Evolutionary conservation across 2,888 invertebrate species (phyloP), one percentile per base, ranked within the genome.

Genomic region (Polydrusus cervinus): DNA sequence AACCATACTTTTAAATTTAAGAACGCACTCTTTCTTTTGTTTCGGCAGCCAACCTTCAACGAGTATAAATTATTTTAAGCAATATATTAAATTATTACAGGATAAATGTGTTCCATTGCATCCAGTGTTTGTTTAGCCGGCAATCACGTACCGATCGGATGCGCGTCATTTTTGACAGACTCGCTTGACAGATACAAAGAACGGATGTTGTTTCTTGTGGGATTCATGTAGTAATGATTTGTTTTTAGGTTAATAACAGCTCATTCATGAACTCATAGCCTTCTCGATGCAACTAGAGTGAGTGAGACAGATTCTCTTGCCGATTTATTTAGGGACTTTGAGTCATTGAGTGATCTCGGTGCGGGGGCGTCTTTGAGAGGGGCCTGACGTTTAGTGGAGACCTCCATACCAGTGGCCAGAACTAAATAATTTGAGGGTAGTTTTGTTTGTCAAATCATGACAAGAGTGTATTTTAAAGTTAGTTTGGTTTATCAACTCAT

Each of bases 141-240:
- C 34, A 38, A 60, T 60, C 57, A 38, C 57, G 38, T 60, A 60
- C 57, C 38, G 57, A 60, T 60, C 57, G 57, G 57, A 60, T 18
- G 57, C 57, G 5, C 16, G 57, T 60, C 57, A 38, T 60, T 51
- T 57, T 60, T 60, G 57, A 60, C 57, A 60, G 57, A 60, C 57
- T 60, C 57, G 38, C 18, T 60, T 60, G 57, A 60, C 57, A 60
- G 38, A 60, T 38, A 38, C 38, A 40, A 60, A 60, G 38, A 60
- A 34, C 57, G 57, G 57, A 60, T 60, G 38, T 60, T 60, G 30
- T 20, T 53, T 60, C 57, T 40, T 18, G 30, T 38, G 38, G 16
- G 57, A 60, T 60, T 60, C 57, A 60, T 60, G 57, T 60, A 16
- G 57, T 60, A 60, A 60, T 60, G 57, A 38, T 60, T 60, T 60